phyloP scores from a whole-genome alignment of 2,888 invertebrate genomes.

The Xanthorhoe designata region DNA sequence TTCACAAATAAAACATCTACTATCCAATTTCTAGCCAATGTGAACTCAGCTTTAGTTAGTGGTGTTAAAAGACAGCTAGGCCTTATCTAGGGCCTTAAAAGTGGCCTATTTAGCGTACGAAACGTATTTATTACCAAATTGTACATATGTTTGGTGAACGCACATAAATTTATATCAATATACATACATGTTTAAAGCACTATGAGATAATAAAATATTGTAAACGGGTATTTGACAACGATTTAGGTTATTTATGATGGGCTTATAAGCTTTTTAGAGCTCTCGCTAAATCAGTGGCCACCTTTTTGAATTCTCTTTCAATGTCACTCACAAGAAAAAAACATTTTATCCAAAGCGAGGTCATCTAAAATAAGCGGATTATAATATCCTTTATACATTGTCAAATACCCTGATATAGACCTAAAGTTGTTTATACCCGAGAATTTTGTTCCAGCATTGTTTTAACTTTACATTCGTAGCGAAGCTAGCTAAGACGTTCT shows the following conservation, averaged over 20 bases:
- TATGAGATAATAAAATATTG: slow-evolving; percentile 24
- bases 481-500: no score
- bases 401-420: not conserved
- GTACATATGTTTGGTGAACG: slow-evolving; percentile 41
- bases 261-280: not conserved
- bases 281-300: no score
- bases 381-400: not conserved
- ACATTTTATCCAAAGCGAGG: no score
- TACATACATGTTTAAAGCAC: slow-evolving; percentile 41
- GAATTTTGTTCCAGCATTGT: no score
- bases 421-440: not conserved
- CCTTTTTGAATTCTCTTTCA: no score
- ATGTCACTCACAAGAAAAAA: no score
- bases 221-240: slow-evolving; percentile 30
- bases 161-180: slow-evolving; percentile 46
- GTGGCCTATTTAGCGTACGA: slow-evolving; percentile 39
- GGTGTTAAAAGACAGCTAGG: slow-evolving; percentile 40
- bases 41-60: slow-evolving; percentile 29
- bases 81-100: slow-evolving; percentile 21
- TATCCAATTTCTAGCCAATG: slow-evolving; percentile 12
- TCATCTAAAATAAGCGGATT: not conserved
- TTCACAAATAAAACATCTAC: not conserved
- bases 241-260: not conserved
- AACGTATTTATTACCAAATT: slow-evolving; percentile 45
- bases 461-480: no score